Conservation (phyloP, 2,888 invertebrate species). For the Torymus auratus region DNA sequence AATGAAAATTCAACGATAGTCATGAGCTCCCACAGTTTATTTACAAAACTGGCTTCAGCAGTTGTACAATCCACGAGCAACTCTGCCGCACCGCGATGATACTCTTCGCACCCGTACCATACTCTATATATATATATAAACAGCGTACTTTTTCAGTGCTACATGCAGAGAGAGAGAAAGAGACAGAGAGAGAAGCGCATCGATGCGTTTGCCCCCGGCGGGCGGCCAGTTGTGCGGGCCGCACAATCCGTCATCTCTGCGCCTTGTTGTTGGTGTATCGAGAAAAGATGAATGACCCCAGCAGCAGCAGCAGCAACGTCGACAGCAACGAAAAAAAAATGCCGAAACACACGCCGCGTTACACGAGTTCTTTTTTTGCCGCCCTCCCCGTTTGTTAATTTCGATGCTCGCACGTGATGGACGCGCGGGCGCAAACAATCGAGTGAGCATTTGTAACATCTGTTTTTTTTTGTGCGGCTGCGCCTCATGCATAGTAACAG, state of each 20-base stretch:
- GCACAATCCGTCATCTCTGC: slow-evolving; percentile 32
- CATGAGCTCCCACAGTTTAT: too few species aligned
- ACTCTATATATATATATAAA: too few species aligned
- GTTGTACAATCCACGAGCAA: too few species aligned
- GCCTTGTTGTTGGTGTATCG: slow-evolving; percentile 16
- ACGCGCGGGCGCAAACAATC: neutral
- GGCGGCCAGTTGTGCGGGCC: neutral
- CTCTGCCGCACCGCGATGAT: too few species aligned
- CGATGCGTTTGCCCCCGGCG: slow-evolving; percentile 1
- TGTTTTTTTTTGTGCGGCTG: neutral
- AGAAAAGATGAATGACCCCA: slow-evolving; percentile 32
- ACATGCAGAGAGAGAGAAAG: too few species aligned
- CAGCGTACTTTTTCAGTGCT: too few species aligned
- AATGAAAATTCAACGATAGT: too few species aligned
- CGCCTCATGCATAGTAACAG: neutral
- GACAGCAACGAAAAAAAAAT: slow-evolving; percentile 4
- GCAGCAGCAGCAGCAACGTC: too few species aligned
- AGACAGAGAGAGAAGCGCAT: neutral
- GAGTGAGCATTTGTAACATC: slow-evolving; percentile 18
- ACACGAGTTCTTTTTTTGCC: neutral
- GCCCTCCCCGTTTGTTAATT: slow-evolving; percentile 14
- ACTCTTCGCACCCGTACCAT: too few species aligned
- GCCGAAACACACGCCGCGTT: neutral
- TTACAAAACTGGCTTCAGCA: too few species aligned
- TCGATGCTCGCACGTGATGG: slow-evolving; percentile 8